Base-by-base conservation (phyloP, 30 jellyfish, hydroid and myxozoan species). In the Turritopsis dohrnii region DNA sequence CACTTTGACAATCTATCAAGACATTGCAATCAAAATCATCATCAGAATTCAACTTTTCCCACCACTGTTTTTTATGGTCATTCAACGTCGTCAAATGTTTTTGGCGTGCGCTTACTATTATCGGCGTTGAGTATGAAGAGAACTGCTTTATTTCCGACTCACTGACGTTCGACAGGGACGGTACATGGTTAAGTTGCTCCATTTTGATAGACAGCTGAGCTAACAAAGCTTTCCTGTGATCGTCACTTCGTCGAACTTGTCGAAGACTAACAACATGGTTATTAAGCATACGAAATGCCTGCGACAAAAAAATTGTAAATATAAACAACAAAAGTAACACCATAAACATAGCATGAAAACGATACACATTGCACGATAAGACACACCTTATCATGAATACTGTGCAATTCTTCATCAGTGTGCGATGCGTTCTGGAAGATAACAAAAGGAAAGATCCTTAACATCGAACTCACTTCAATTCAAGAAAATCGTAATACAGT, bases 261-360 rank as follows among this genome's bases (percentile, higher is more conserved):
- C 95, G 74, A 20, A 87, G 29, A 54, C 82, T 80, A 81, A 81
- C 54, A 66, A 87, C 88, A 71, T 87, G 95, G 21, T 75, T 72
- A 71, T 87, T 87, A 29, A 87, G 87, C 95, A 87, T 73, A 72
- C 75, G 77, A 69, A 87, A 87, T 89, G 83, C 83, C 95, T 87
- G 30, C 16, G 30, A 7, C 16, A 17, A 69, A 69, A 69, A 69
- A 7, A 9, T 69, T 69, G 28, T 8, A 24, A 76, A 29, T 20
- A 52, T 7, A 25, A 83, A 73, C 54, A 1, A 52, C 75, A 1
- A 19, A 23, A 79, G 5, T 52, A 19, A 52, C 21, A 23, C 1
- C 26, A 19, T 18, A 1, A 28, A 8, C 21, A 5, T 74, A 26
- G n/a, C n/a, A n/a, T 41, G 13, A 41, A 5, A 41, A 41, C 60